Evolutionary conservation across 2,113 vertebrate species (phyloP).

Genomic region (Calidris pygmaea): DNA sequence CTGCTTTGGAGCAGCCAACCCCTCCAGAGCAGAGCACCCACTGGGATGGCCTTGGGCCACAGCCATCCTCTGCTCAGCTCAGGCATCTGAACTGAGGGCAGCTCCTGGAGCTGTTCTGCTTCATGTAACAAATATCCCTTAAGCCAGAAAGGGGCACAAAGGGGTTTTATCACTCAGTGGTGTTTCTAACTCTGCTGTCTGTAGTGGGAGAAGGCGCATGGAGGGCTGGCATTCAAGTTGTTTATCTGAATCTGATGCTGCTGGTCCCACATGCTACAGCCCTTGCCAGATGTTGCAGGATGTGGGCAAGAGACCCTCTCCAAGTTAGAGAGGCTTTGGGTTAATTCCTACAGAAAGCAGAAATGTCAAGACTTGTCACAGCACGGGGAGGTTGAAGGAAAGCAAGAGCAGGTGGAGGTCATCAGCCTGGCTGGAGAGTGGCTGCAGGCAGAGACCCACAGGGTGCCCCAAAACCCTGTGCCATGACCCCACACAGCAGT

Average conservation of each 20-base stretch:
- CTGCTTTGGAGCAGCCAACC: fast-evolving
- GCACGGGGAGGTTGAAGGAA: background rate
- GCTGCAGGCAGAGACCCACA: background rate
- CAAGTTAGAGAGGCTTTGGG: background rate
- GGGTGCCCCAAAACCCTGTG: background rate
- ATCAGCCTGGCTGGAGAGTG: background rate
- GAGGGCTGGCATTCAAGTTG: background rate
- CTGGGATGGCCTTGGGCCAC: fast-evolving
- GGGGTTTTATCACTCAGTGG: background rate
- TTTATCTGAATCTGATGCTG: background rate
- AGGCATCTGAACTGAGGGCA: fast-evolving
- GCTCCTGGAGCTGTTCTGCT: background rate
- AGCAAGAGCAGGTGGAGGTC: background rate
- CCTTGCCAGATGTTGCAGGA: background rate
- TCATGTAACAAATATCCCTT: background rate
- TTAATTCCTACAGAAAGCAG: background rate
- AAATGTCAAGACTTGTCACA: background rate
- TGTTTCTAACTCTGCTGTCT: background rate
- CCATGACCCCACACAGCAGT: background rate
- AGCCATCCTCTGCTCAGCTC: background rate
- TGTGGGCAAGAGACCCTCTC: background rate
- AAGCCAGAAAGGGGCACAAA: background rate
- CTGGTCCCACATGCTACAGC: background rate
- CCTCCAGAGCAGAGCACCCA: background rate
- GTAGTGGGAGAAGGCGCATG: background rate